Percentiles rank a stretch among this genome's conserved stretches.
Evolutionary conservation across 2,113 vertebrate genomes (phyloP).

Genomic region (Gopherus evgoodei): DNA sequence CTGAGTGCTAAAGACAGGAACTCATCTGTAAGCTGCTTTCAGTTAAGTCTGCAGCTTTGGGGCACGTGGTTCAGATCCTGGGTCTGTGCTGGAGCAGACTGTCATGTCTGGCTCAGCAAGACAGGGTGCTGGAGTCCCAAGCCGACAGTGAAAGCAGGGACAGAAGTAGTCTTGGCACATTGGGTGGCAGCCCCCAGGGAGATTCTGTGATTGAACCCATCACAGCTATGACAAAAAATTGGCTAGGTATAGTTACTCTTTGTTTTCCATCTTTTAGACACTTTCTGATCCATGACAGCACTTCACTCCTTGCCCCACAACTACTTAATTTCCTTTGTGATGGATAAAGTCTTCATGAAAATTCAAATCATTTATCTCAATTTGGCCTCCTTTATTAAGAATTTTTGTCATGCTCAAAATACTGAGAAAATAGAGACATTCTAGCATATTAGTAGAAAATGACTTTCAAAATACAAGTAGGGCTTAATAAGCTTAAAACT

Average conservation of each 20-base stretch:
- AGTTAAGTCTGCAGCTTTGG: no score
- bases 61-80: no score
- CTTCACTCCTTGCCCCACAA: background rate
- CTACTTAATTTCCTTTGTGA: background rate
- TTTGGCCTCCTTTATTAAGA: slow-evolving; percentile 15
- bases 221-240: background rate
- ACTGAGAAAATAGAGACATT: background rate
- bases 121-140: no score
- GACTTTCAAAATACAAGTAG: background rate
- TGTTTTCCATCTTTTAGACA: slow-evolving; percentile 15
- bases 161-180: no score
- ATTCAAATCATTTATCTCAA: background rate
- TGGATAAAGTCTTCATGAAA: slow-evolving; percentile 29
- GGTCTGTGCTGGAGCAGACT: no score
- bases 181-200: no score
- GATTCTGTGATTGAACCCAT: no score
- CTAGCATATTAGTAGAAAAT: slow-evolving; percentile 48
- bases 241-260: background rate
- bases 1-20: no score
- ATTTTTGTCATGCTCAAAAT: background rate
- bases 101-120: no score
- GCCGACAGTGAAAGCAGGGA: no score
- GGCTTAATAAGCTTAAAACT: background rate
- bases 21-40: no score
- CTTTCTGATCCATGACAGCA: background rate